Evolutionary conservation across 2,113 vertebrate species (phyloP).

Genomic region (Channa maculata): DNA sequence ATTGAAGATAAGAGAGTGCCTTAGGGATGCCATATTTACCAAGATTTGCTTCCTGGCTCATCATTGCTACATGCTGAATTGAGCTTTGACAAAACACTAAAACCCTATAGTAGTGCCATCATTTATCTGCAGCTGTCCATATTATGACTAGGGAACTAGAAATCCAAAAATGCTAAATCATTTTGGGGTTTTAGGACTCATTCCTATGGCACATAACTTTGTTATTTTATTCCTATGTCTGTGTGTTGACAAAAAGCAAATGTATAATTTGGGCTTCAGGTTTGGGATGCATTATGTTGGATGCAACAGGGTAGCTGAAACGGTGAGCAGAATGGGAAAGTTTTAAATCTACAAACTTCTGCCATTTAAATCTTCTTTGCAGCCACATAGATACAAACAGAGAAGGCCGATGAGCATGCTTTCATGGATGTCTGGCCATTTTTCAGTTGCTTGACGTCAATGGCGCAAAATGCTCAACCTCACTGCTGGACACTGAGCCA

Average conservation of each 20-base stretch:
- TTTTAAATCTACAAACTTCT: slow-evolving; percentile 48
- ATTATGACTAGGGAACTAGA: no score
- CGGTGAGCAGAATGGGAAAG: slow-evolving; percentile 30
- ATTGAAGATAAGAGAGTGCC: no score
- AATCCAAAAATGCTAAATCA: no score
- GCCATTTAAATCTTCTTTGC: slow-evolving; percentile 46
- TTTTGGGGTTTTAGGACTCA: no score
- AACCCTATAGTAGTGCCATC: no score
- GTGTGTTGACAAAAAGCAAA: slow-evolving; percentile 12
- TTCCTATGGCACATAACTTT: no score
- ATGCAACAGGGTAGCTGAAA: slow-evolving; percentile 32
- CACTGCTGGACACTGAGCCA: slow-evolving; percentile 61
- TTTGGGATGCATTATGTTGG: slow-evolving; percentile 10
- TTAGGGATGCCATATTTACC: no score
- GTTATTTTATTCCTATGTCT: not conserved
- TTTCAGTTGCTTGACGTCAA: slow-evolving; percentile 61
- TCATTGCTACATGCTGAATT: no score
- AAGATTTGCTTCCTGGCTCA: no score
- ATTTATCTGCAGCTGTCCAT: no score
- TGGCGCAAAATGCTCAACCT: slow-evolving; percentile 61
- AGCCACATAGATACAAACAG: slow-evolving; percentile 2
- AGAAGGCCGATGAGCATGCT: slow-evolving; percentile 39
- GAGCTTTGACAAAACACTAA: no score
- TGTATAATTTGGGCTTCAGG: not conserved
- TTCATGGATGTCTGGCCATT: slow-evolving; percentile 60